Evolutionary conservation across 64 coral and sea anemone genomes (phyloP).

Genomic region (Cladopsammia gracilis): DNA sequence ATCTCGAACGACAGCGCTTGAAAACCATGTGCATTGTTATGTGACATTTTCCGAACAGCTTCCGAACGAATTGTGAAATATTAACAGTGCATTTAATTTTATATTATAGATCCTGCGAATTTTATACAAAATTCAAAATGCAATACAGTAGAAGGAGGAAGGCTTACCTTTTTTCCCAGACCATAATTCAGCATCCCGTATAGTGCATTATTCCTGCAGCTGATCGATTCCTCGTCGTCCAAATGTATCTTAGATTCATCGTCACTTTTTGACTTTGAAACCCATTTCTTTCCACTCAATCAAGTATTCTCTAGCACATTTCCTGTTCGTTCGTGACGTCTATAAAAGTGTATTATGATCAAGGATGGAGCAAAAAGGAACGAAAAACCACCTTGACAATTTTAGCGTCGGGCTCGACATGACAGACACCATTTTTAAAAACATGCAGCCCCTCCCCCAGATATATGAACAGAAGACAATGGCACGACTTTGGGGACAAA

Average conservation of each 20-base stretch:
- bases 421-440: too few species aligned
- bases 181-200: not conserved
- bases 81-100: not conserved
- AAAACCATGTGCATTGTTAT: not conserved
- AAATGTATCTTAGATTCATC: not conserved
- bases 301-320: too few species aligned
- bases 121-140: not conserved
- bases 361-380: too few species aligned
- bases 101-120: not conserved
- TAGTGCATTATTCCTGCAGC: not conserved
- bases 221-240: conserved; percentile 8
- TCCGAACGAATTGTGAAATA: not conserved
- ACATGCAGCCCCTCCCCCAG: too few species aligned
- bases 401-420: too few species aligned
- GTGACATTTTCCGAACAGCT: conserved; percentile 5
- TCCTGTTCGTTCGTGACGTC: too few species aligned
- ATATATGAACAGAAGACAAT: too few species aligned
- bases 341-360: too few species aligned
- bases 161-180: not conserved
- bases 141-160: not conserved
- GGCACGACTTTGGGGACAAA: too few species aligned
- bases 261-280: too few species aligned
- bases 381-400: too few species aligned
- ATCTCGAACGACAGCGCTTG: not conserved
- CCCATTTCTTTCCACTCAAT: too few species aligned